Percentiles rank a stretch among this genome's conserved stretches.
Evolutionary conservation across 2,888 invertebrate genomes (phyloP).

Genomic region (Scaptomyza caliginosa): DNA sequence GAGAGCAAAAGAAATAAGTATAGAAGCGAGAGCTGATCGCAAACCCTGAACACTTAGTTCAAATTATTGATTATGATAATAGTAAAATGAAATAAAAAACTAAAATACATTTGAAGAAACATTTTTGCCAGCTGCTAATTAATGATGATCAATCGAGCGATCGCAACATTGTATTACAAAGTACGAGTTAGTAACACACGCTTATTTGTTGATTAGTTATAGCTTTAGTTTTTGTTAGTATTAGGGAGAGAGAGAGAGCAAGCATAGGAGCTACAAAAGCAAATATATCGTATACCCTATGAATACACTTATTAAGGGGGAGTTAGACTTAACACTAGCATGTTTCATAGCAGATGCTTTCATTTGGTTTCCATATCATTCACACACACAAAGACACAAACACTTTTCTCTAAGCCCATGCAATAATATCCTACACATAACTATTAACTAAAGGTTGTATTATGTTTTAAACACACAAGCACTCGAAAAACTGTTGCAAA

Average conservation of each 20-base stretch:
- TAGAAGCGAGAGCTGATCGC: too few relatives aligned
- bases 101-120: constrained; percentile 40
- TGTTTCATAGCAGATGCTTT: constrained; percentile 38
- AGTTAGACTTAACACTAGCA: constrained; percentile 30
- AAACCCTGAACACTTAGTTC: constrained; percentile 47
- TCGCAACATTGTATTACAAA: constrained; percentile 79
- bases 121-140: constrained; percentile 55
- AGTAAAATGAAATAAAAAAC: constrained; percentile 22
- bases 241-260: constrained; percentile 55
- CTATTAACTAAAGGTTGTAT: constrained; percentile 71
- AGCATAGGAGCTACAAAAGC: constrained; percentile 29
- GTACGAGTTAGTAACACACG: constrained; percentile 80
- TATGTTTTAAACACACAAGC: constrained; percentile 66
- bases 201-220: constrained; percentile 83
- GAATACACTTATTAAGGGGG: constrained; percentile 6
- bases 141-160: constrained; percentile 52
- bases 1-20: not conserved
- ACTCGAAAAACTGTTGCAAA: constrained; percentile 25
- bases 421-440: constrained; percentile 26
- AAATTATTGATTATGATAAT: constrained; percentile 38
- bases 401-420: constrained; percentile 6
- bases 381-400: not conserved
- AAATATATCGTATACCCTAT: constrained; percentile 27
- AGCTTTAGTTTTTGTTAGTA: constrained; percentile 75
- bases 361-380: constrained; percentile 42